Base-by-base conservation (phyloP, 2,888 invertebrate species). In the Sycophila texana region DNA sequence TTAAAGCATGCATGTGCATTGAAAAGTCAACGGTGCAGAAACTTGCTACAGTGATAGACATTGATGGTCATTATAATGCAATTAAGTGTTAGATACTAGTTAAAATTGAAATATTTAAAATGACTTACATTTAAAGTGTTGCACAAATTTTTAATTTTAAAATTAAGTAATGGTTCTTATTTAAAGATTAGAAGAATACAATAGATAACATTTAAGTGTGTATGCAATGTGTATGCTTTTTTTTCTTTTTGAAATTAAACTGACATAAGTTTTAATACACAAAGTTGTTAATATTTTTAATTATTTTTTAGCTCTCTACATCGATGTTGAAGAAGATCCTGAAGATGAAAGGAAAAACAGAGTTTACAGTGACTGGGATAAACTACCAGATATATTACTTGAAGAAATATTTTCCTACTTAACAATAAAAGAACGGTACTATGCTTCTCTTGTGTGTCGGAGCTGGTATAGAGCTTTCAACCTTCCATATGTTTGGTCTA, bases 401-500 rank as follows among this genome's bases (percentile, higher is more conserved):
- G 96, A 96, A 87, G 92, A 94, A 86, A 93, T 96, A 75, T 96
- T 95, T 87, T 91, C 93, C 0, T 92, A 94, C 85, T 91, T 96
- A 61, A 91, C 92, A 0, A 93, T 95, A 57, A 92, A 93, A 65
- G 93, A 96, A 84, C 92, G 95, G 39, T 96, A 96, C 86, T 94
- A 94, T 84, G 95, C 95, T 0, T 95, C 96, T 72, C 91, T 94
- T 86, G 95, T 95, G 51, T 93, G 94, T 82, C 90, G 86, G 81
- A 91, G 91, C 18, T 95, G 95, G 95, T 92, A 94, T 84, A 89
- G 92, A 65, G 94, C 94, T 4, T 96, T 96, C 88, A 93, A 95
- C 86, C 91, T 95, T 39, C 95, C 95, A 18, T 92, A 92, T 53
- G 94, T 95, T n/a, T 97, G 96, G 96, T 92, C 93, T 10, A 93